These are phyloP conservation scores for Morpho helenor DNA, from an alignment of 2,888 invertebrate species.

Conservation along the genomic window DNA sequence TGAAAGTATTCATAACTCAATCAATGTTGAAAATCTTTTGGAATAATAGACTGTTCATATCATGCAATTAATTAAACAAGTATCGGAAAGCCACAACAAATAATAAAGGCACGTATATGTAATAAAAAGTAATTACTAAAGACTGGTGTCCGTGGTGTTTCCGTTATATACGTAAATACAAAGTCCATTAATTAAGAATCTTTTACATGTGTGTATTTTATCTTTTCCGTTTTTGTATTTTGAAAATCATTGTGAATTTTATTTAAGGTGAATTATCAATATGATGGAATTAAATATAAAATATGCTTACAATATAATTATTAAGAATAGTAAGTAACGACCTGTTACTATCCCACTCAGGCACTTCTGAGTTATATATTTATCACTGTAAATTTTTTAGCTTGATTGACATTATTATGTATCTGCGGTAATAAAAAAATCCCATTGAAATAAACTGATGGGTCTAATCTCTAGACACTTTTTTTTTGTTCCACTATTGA, in stretches of 20 bases:
- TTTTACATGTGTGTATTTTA: constrained; percentile 21
- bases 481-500: too few relatives aligned
- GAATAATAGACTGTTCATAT: neutral
- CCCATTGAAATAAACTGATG: too few relatives aligned
- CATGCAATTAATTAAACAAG: constrained; percentile 8
- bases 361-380: too few relatives aligned
- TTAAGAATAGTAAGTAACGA: too few relatives aligned
- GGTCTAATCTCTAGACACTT: too few relatives aligned
- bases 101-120: constrained; percentile 16
- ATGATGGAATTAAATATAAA: neutral
- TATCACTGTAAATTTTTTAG: too few relatives aligned
- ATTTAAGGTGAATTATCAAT: constrained; percentile 1
- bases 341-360: too few relatives aligned
- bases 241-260: constrained; percentile 11
- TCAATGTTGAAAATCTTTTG: too few relatives aligned
- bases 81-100: constrained; percentile 4
- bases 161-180: constrained; percentile 38
- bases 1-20: too few relatives aligned
- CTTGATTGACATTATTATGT: too few relatives aligned
- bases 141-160: constrained; percentile 30
- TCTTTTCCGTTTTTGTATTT: constrained; percentile 15
- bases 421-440: too few relatives aligned
- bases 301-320: neutral
- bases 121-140: constrained; percentile 23
- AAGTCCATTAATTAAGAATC: constrained; percentile 33